phyloP scores from a whole-genome alignment of 1,140 invertebrate genomes.

The Maconellicoccus hirsutus region DNA sequence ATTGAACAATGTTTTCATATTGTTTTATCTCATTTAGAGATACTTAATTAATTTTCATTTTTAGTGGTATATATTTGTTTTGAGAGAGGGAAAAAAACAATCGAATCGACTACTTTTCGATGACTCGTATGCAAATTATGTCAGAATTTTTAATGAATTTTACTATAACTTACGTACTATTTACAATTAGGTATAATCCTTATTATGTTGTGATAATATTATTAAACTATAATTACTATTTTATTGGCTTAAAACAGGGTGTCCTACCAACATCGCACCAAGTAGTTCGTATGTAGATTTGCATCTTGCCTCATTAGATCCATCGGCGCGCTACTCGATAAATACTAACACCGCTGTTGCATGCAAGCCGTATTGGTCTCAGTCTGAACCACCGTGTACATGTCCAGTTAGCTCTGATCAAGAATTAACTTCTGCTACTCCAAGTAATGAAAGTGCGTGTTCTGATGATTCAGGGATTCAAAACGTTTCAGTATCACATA shows the following conservation, averaged over 20 bases:
- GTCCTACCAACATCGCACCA: constrained; percentile 19
- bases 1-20: no score
- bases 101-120: no score
- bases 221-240: not conserved
- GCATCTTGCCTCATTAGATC: constrained; percentile 21
- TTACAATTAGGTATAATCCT: no score
- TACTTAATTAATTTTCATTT: no score
- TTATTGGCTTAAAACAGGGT: constrained; percentile 19
- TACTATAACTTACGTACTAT: no score
- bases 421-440: constrained; percentile 16
- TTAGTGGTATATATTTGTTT: no score
- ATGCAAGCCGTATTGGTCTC: constrained; percentile 19
- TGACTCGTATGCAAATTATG: no score
- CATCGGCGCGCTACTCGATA: constrained; percentile 15
- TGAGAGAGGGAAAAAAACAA: no score
- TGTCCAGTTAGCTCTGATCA: constrained; percentile 18
- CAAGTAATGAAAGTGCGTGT: constrained; percentile 20
- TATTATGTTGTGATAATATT: not conserved
- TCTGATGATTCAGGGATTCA: constrained; percentile 20
- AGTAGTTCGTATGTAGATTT: constrained; percentile 21
- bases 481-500: constrained; percentile 9
- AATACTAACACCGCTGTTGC: constrained; percentile 17
- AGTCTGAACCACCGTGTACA: constrained; percentile 17
- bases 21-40: no score
- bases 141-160: no score